Evolutionary conservation across 1,140 invertebrate genomes (phyloP).

Genomic region (Dendrolimus kikuchii): DNA sequence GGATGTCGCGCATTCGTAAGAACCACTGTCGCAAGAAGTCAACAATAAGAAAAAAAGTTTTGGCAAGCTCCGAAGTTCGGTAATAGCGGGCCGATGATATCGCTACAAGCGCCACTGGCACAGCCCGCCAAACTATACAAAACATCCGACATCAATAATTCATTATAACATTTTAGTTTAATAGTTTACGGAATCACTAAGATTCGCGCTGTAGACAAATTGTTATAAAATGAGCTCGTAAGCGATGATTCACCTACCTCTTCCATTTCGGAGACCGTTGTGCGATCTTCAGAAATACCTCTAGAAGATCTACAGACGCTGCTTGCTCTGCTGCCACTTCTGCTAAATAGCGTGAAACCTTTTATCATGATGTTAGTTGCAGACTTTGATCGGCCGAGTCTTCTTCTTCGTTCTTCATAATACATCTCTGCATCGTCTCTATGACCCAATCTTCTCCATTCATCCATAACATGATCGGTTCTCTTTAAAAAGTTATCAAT

Average conservation of each 20-base stretch:
- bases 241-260: slow-evolving; percentile 67
- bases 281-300: slow-evolving; percentile 74
- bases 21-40: slow-evolving; percentile 25
- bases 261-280: slow-evolving; percentile 76
- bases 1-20: slow-evolving; percentile 37
- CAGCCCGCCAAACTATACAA: slow-evolving; percentile 29
- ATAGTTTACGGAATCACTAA: slow-evolving; percentile 20
- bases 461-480: slow-evolving; percentile 89
- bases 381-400: slow-evolving; percentile 78
- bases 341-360: slow-evolving; percentile 81
- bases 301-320: slow-evolving; percentile 66
- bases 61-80: slow-evolving; percentile 44
- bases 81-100: slow-evolving; percentile 30
- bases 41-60: slow-evolving; percentile 51
- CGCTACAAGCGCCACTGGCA: slow-evolving; percentile 39
- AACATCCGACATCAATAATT: slow-evolving; percentile 33
- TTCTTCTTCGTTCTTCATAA: slow-evolving; percentile 53
- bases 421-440: slow-evolving; percentile 68
- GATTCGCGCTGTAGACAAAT: slow-evolving; percentile 8
- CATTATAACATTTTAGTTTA: slow-evolving; percentile 36
- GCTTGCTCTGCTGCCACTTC: slow-evolving; percentile 69
- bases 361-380: slow-evolving; percentile 86
- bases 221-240: slow-evolving; percentile 20
- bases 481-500: slow-evolving; percentile 86
- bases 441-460: slow-evolving; percentile 80